A percentile compares a stretch with the other conserved stretches of the same genome.
These are phyloP conservation scores for Pseudococcus jackbeardsleyi DNA, from an alignment of 2,888 invertebrate species.

Conservation along the genomic window DNA sequence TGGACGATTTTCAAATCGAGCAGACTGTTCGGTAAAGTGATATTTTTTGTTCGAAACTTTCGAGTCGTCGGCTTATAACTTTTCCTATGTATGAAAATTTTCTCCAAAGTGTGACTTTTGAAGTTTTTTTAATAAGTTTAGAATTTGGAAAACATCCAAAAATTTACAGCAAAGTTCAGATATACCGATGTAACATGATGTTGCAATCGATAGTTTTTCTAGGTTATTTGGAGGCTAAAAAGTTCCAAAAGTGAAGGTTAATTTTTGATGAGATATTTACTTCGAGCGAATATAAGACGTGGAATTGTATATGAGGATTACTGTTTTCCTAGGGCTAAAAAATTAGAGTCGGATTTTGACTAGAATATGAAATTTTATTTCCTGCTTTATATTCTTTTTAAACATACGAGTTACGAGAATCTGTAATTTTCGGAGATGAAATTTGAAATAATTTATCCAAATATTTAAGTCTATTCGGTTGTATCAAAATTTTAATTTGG, in stretches of 20 bases:
- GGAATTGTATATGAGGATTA: too few species aligned
- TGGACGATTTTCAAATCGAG: background rate
- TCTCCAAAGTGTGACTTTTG: background rate
- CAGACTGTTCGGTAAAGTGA: too few species aligned
- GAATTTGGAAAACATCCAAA: background rate
- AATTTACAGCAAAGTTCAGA: background rate
- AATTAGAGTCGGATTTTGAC: too few species aligned
- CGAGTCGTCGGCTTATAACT: background rate
- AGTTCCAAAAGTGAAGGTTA: slow-evolving; percentile 8
- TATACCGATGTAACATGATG: background rate
- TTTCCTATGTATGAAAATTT: background rate
- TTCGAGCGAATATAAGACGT: too few species aligned
- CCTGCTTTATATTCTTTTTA: too few species aligned
- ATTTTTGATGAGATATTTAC: background rate
- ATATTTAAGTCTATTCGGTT: too few species aligned
- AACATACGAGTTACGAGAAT: too few species aligned
- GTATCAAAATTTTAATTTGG: too few species aligned
- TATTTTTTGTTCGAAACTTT: background rate
- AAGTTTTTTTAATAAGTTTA: background rate
- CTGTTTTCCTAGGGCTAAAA: too few species aligned
- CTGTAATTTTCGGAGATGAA: too few species aligned
- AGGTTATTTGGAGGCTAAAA: background rate
- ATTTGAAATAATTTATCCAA: too few species aligned
- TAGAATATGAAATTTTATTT: too few species aligned
- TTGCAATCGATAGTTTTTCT: background rate